Evolutionary conservation across 2,888 invertebrate species (phyloP).

Genomic region (Mesorhabditis sp.): DNA sequence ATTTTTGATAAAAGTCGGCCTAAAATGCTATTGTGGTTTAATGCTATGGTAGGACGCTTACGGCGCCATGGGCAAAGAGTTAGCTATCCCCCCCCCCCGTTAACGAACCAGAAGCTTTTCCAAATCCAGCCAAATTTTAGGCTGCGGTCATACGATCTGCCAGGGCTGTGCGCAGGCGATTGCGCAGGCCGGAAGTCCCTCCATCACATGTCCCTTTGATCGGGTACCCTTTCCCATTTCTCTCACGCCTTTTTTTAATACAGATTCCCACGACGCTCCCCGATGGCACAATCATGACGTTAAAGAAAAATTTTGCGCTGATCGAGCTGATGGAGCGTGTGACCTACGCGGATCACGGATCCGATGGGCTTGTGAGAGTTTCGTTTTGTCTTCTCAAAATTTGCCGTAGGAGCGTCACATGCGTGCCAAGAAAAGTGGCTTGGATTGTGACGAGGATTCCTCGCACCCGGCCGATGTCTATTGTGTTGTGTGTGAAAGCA

Average conservation of each 20-base stretch:
- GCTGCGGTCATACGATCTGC: constrained; percentile 66
- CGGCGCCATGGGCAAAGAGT: too few relatives aligned
- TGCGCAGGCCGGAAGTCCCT: constrained; percentile 12
- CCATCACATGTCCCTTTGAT: constrained; percentile 66
- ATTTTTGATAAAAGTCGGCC: too few relatives aligned
- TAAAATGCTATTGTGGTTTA: too few relatives aligned
- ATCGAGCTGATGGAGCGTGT: constrained; percentile 65
- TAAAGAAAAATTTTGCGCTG: constrained; percentile 67
- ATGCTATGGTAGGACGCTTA: too few relatives aligned
- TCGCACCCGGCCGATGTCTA: constrained; percentile 65
- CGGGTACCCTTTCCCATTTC: constrained; percentile 63
- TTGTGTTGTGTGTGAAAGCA: constrained; percentile 65
- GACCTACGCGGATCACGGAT: constrained; percentile 10
- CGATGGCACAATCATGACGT: constrained; percentile 38
- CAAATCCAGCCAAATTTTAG: neutral
- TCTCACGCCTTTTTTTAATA: neutral
- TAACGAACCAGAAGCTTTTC: too few relatives aligned
- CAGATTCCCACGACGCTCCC: neutral
- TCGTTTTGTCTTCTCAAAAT: too few relatives aligned
- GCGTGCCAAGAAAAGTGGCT: too few relatives aligned
- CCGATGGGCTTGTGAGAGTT: too few relatives aligned
- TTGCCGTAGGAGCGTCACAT: too few relatives aligned
- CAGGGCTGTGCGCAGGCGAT: constrained; percentile 61
- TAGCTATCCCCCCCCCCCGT: too few relatives aligned
- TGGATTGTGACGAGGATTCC: constrained; percentile 66